Conservation (phyloP, 2,888 invertebrate genomes). For the Ennomos erosarius region DNA sequence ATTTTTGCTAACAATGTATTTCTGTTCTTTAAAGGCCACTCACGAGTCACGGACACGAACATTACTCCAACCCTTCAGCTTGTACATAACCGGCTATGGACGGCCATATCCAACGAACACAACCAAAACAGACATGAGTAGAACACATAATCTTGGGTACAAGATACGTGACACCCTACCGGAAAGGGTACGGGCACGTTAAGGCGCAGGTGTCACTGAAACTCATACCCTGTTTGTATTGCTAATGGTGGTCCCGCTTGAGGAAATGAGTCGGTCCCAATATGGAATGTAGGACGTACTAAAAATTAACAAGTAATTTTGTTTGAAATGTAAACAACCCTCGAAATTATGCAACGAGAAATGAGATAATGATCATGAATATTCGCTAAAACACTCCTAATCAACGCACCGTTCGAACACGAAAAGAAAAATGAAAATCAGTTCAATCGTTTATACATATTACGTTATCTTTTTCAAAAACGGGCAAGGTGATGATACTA, state of each 20-base stretch:
- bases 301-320: background rate
- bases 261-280: constrained; percentile 62
- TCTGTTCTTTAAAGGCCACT: background rate
- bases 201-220: constrained; percentile 69
- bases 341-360: too few relatives aligned
- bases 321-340: too few relatives aligned
- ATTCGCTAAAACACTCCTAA: too few relatives aligned
- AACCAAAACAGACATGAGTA: constrained; percentile 29
- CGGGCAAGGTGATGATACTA: too few relatives aligned
- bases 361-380: too few relatives aligned
- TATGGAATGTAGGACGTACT: constrained; percentile 32
- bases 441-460: too few relatives aligned
- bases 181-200: constrained; percentile 50
- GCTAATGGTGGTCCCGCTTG: constrained; percentile 68
- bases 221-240: constrained; percentile 70
- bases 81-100: constrained; percentile 17
- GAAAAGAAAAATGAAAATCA: too few relatives aligned
- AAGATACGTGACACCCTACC: constrained; percentile 44
- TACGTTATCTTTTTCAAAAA: too few relatives aligned
- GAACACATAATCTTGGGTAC: constrained; percentile 41
- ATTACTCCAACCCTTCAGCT: constrained; percentile 16
- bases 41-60: constrained; percentile 1
- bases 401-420: too few relatives aligned
- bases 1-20: too few relatives aligned
- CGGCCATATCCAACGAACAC: constrained; percentile 16